phyloP scores from a whole-genome alignment of 2,113 vertebrate genomes.

The Callospermophilus lateralis region DNA sequence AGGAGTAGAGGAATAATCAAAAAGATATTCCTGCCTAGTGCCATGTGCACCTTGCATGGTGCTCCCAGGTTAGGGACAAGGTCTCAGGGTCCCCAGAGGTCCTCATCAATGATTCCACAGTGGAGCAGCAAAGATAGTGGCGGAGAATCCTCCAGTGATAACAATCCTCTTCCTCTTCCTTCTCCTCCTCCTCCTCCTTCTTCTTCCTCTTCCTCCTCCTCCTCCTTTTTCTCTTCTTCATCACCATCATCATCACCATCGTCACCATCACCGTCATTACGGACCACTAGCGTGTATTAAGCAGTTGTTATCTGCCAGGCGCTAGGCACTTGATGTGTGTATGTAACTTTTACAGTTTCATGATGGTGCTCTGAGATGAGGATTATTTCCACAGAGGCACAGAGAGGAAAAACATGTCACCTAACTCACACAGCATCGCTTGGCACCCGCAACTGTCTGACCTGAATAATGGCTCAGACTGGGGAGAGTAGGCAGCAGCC shows the following conservation, averaged over 20 bases:
- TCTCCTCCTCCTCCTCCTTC: background rate
- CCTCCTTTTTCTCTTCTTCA: background rate
- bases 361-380: background rate
- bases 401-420: no score
- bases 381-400: background rate
- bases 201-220: background rate
- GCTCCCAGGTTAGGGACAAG: background rate
- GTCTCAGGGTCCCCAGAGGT: no score
- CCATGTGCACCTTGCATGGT: background rate
- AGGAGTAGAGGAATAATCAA: background rate
- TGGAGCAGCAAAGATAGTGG: background rate
- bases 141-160: rapidly evolving
- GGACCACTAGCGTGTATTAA: rapidly evolving
- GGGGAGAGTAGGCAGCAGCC: background rate
- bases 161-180: background rate
- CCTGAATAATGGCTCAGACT: background rate
- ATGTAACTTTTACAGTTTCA: background rate
- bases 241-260: no score
- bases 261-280: no score
- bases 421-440: background rate
- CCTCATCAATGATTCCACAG: background rate
- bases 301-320: background rate
- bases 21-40: background rate
- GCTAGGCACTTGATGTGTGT: background rate
- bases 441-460: background rate